Conservation (phyloP, 2,888 invertebrate genomes). For the Acrocera orbiculus region DNA sequence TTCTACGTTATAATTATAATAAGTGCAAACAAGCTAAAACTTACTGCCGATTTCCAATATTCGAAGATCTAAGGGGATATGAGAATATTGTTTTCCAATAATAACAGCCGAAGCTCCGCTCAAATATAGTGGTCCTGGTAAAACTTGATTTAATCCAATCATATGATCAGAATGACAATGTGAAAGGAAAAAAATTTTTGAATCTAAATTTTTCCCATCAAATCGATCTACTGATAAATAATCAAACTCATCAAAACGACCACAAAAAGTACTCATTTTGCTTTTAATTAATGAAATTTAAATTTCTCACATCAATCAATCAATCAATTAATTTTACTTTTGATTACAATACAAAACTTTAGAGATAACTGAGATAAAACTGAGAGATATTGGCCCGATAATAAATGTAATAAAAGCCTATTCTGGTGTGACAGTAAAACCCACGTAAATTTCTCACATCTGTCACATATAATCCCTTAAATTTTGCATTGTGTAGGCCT, state of each 20-base stretch:
- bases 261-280: slow-evolving; percentile 41
- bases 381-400: too few relatives aligned
- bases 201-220: slow-evolving; percentile 29
- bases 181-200: slow-evolving; percentile 42
- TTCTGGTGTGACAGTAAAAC: too few relatives aligned
- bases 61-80: too few relatives aligned
- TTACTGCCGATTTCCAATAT: slow-evolving; percentile 15
- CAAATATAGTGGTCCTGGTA: slow-evolving; percentile 13
- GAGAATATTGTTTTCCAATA: slow-evolving; percentile 14
- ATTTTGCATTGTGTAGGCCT: too few relatives aligned
- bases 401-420: too few relatives aligned
- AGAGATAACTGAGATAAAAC: too few relatives aligned
- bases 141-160: slow-evolving; percentile 31
- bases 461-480: too few relatives aligned
- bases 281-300: too few relatives aligned
- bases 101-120: slow-evolving; percentile 16
- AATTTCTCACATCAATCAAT: too few relatives aligned
- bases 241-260: slow-evolving; percentile 41
- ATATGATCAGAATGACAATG: slow-evolving; percentile 50
- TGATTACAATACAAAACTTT: too few relatives aligned
- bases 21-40: neutral
- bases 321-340: too few relatives aligned
- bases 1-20: neutral
- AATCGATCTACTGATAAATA: slow-evolving; percentile 45
- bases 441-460: too few relatives aligned